A percentile compares a stretch with the other conserved stretches of the same genome.
These are phyloP conservation scores for Prunella strophiata DNA, from an alignment of 2,797 vertebrate genomes.

Conservation along the genomic window DNA sequence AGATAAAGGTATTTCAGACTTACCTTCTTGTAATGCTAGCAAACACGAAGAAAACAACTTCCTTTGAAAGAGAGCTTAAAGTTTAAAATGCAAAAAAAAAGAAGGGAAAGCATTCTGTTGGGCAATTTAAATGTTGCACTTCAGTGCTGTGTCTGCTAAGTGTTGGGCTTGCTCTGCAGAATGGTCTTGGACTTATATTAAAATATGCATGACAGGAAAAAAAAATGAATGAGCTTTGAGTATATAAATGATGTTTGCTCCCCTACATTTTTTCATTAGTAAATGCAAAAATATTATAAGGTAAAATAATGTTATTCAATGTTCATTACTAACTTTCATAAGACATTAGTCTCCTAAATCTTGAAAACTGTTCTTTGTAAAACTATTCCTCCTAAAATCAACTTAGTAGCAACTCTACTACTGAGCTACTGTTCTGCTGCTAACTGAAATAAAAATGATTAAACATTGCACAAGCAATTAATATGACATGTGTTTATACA, in stretches of 20 bases:
- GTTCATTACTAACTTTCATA: background rate
- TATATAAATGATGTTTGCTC: background rate
- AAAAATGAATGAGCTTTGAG: background rate
- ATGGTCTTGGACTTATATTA: constrained; percentile 61
- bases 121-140: constrained; percentile 48
- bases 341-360: background rate
- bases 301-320: background rate
- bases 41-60: constrained; percentile 59
- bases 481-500: background rate
- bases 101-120: background rate
- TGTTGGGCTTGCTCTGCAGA: constrained; percentile 48
- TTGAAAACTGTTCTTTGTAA: background rate
- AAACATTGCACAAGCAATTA: background rate
- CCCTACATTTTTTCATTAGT: background rate
- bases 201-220: constrained; percentile 44
- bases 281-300: background rate
- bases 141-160: constrained; percentile 18
- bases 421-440: background rate
- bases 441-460: background rate
- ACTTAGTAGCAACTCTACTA: background rate
- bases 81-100: constrained; percentile 35
- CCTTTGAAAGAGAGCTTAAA: constrained; percentile 63
- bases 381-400: background rate
- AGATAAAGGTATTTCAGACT: constrained; percentile 80
- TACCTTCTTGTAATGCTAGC: constrained; percentile 74